Base-by-base conservation (phyloP, 2,797 vertebrate species). In the Gouania willdenowi region DNA sequence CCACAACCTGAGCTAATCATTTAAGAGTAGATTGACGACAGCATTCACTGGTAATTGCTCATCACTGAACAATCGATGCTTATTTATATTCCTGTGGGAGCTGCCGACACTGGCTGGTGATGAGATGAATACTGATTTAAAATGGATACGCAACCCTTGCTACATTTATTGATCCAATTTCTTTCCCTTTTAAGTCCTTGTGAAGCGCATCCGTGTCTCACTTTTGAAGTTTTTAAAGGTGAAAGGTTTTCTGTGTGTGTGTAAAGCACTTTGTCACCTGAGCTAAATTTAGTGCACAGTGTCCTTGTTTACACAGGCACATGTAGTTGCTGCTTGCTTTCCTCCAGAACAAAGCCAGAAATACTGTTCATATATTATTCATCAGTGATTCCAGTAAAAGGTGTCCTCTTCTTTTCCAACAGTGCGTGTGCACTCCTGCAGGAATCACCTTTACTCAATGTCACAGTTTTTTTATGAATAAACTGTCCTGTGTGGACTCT, bases 281-380 rank as follows among this genome's bases (percentile, higher is more conserved):
- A 26, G 35, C n/a, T 60, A 44, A 48, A 34, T 39, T 42, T 32
- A 45, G 27, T 9, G 26, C 50, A 42, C 5, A 6, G 19, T 55
- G 26, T 13, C 26, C 11, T 44, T 19, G 8, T 0, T 33, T 34
- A 41, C 47, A 50, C 55, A 33, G 13, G 5, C 16, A 39, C 1
- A 1, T 52, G 41, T 35, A 46, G 62, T 43, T 45, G 24, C 19
- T 40, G 5, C 21, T 26, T 19, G 37, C 13, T 48, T 26, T 51
- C 30, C 8, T 44, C 40, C 33, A 36, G 20, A 62, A 58, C 51
- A 63, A 34, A 57, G 41, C 11, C 13, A 39, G 12, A 54, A 55
- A 58, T 58, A 44, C 18, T 48, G 11, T 16, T 71, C 10, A 64
- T 72, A 21, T 36, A 56, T 64, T 61, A 80, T 71, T 68, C 51